Conservation (phyloP, 92 coral and sea anemone genomes). For the Pocillopora meandrina region DNA sequence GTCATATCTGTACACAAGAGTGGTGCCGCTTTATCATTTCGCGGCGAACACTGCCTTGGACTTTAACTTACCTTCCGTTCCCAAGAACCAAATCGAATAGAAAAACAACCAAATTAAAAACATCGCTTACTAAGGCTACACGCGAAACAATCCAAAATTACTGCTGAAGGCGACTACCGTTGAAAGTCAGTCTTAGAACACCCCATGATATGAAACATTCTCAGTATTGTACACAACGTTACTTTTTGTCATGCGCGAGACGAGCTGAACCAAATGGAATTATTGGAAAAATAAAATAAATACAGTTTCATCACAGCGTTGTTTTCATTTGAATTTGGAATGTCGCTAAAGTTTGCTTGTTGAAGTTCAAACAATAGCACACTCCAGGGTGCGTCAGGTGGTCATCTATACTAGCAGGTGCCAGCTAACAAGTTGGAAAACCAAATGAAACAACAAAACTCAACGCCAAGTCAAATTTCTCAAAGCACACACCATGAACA, state of each 20-base stretch:
- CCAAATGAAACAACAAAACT: conserved; percentile 20
- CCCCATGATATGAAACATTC: conserved; percentile 3
- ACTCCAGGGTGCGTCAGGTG: conserved; percentile 25
- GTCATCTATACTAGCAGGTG: not conserved
- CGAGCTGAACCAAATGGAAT: not conserved
- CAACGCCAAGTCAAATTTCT: conserved; percentile 1
- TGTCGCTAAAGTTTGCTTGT: conserved; percentile 39
- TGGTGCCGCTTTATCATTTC: not conserved
- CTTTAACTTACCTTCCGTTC: conserved; percentile 31
- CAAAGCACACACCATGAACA: not conserved
- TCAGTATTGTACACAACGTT: conserved; percentile 1
- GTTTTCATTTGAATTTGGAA: conserved; percentile 27
- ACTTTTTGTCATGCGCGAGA: conserved; percentile 2
- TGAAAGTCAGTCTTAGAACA: not conserved
- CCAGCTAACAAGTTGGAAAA: not conserved
- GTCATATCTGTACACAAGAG: not conserved
- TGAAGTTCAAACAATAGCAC: conserved; percentile 41
- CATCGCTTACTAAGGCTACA: conserved; percentile 3
- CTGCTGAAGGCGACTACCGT: not conserved
- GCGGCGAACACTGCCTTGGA: not conserved
- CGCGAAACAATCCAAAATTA: not conserved
- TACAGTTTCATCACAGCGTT: conserved; percentile 5
- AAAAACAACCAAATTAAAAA: conserved; percentile 27
- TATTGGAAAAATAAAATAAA: not conserved
- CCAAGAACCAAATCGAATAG: conserved; percentile 1